These are phyloP conservation scores for Erythrocercus mccallii DNA, from an alignment of 2,113 vertebrate genomes.

Conservation along the genomic window DNA sequence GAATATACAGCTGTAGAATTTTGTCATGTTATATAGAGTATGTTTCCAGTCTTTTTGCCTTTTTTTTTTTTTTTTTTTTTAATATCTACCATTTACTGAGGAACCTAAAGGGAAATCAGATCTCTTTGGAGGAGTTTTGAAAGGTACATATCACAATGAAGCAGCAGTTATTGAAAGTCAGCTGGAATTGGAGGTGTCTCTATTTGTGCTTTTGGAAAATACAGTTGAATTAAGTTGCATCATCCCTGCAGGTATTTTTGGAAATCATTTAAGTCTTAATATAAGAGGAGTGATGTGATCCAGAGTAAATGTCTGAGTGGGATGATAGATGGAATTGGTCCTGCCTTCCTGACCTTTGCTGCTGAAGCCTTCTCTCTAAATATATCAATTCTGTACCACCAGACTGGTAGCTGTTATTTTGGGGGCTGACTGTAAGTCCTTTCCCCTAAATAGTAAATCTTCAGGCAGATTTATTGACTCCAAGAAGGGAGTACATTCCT, in stretches of 20 bases:
- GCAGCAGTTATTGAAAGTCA: background rate
- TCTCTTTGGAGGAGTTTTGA: background rate
- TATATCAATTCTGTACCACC: background rate
- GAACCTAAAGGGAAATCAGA: background rate
- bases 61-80: background rate
- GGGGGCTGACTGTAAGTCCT: background rate
- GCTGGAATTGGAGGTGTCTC: background rate
- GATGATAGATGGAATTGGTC: background rate
- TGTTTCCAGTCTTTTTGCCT: background rate
- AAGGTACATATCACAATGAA: background rate
- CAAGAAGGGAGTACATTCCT: background rate
- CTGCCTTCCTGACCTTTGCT: background rate
- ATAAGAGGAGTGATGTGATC: background rate
- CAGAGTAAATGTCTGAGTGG: background rate
- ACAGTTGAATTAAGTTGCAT: background rate
- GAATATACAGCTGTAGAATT: background rate
- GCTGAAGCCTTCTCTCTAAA: background rate
- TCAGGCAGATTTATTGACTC: background rate
- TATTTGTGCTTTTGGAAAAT: slow-evolving; percentile 3
- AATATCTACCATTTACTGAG: background rate
- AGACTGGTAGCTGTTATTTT: background rate
- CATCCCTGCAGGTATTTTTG: background rate
- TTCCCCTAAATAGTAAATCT: background rate
- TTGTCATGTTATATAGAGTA: background rate
- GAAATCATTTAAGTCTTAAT: background rate